Evolutionary conservation across 2,113 vertebrate species (phyloP).

Genomic region (Phasianus colchicus): DNA sequence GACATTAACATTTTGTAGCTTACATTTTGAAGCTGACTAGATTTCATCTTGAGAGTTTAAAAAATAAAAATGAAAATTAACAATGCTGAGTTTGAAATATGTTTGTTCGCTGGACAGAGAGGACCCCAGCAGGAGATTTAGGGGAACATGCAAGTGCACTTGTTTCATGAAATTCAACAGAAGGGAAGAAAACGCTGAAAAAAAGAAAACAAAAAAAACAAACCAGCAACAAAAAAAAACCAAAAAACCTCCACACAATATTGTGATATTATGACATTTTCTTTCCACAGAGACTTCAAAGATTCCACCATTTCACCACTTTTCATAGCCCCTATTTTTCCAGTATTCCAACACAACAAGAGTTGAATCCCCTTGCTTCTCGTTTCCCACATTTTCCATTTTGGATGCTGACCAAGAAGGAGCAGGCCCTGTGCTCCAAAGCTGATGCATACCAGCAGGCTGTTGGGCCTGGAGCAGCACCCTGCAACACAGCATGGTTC

Average conservation of each 20-base stretch:
- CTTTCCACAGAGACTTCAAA: not conserved
- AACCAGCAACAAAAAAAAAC: not conserved
- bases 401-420: not conserved
- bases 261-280: not conserved
- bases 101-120: not conserved
- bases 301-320: not conserved
- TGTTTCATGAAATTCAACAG: not conserved
- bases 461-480: rapidly evolving
- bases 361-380: not conserved
- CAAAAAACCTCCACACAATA: too few relatives aligned
- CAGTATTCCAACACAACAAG: not conserved
- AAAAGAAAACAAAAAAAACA: not conserved
- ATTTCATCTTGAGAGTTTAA: not conserved
- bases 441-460: rapidly evolving
- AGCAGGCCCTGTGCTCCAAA: rapidly evolving
- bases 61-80: not conserved
- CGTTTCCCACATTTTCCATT: not conserved
- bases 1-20: not conserved
- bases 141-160: not conserved
- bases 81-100: not conserved
- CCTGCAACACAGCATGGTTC: not conserved
- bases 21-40: not conserved
- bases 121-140: not conserved
- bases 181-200: not conserved
- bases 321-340: not conserved